Conservation (phyloP, 2,888 invertebrate species). For the Xylota segnis region DNA sequence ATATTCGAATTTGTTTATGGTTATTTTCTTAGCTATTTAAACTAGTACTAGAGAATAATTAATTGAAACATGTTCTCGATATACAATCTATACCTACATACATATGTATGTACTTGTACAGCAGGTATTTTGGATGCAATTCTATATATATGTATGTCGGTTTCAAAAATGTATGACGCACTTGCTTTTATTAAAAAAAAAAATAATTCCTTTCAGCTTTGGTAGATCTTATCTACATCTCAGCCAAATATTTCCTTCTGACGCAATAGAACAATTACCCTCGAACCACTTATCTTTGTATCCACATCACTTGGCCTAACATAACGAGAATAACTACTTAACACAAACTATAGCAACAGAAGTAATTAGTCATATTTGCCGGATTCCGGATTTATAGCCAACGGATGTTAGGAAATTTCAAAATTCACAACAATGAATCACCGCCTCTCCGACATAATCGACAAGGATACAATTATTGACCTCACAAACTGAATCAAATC, state of each 20-base stretch:
- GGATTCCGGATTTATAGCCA: conserved; percentile 44
- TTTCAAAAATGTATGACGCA: neutral
- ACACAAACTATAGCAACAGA: conserved; percentile 11
- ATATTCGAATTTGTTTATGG: too few species aligned
- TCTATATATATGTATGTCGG: too few species aligned
- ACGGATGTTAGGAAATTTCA: conserved; percentile 40
- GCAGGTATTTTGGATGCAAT: too few species aligned
- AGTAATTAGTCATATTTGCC: conserved; percentile 46
- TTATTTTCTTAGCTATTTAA: too few species aligned
- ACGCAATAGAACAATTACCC: neutral
- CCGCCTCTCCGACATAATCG: neutral
- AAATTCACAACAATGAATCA: conserved; percentile 28
- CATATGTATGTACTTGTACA: too few species aligned
- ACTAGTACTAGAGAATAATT: too few species aligned
- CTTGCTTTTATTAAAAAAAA: neutral
- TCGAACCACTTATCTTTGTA: neutral
- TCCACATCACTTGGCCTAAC: too few species aligned
- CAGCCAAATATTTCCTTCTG: neutral
- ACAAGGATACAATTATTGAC: conserved; percentile 40
- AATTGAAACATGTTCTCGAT: too few species aligned
- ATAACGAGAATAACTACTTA: neutral
- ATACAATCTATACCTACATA: too few species aligned
- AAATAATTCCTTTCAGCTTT: neutral
- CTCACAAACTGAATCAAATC: conserved; percentile 35
- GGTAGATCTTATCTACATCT: neutral